Evolutionary conservation across 2,113 vertebrate species (phyloP).

Genomic region (Ammodytes marinus): DNA sequence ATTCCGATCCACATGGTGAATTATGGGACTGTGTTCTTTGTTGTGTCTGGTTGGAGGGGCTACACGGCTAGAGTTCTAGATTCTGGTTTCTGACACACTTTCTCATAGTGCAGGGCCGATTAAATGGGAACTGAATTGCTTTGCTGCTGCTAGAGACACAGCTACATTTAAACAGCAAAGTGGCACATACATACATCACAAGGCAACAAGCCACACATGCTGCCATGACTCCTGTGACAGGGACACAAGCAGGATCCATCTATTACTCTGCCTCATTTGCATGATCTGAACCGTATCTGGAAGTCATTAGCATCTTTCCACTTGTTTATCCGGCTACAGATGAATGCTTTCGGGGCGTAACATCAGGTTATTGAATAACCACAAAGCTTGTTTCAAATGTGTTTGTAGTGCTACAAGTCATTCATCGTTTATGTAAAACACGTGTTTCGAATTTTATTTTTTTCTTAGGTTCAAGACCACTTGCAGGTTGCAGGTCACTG

Average conservation of each 20-base stretch:
- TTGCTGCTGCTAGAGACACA: slow-evolving; percentile 83
- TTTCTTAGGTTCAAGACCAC: not conserved
- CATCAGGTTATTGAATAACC: slow-evolving; percentile 54
- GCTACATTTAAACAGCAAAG: slow-evolving; percentile 66
- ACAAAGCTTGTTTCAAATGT: slow-evolving; percentile 40
- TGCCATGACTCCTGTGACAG: slow-evolving; percentile 59
- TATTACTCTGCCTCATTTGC: slow-evolving; percentile 64
- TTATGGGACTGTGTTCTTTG: slow-evolving; percentile 88
- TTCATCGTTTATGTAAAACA: slow-evolving; percentile 50
- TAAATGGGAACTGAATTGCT: slow-evolving; percentile 84
- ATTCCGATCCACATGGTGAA: slow-evolving; percentile 85
- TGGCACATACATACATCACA: slow-evolving; percentile 60
- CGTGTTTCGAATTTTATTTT: not conserved
- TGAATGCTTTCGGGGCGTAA: slow-evolving; percentile 48
- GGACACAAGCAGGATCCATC: slow-evolving; percentile 64
- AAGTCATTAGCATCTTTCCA: slow-evolving; percentile 73
- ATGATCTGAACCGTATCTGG: slow-evolving; percentile 64
- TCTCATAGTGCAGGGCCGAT: slow-evolving; percentile 87
- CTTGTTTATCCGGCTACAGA: slow-evolving; percentile 70
- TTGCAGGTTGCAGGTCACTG: slow-evolving; percentile 29
- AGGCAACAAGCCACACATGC: slow-evolving; percentile 60
- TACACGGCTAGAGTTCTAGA: slow-evolving; percentile 82
- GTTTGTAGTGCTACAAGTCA: slow-evolving; percentile 26
- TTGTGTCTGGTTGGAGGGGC: slow-evolving; percentile 92
- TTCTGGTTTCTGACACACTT: slow-evolving; percentile 87